phyloP scores from a whole-genome alignment of 2,888 invertebrate genomes.

The Paralinhomoeus sp. region DNA sequence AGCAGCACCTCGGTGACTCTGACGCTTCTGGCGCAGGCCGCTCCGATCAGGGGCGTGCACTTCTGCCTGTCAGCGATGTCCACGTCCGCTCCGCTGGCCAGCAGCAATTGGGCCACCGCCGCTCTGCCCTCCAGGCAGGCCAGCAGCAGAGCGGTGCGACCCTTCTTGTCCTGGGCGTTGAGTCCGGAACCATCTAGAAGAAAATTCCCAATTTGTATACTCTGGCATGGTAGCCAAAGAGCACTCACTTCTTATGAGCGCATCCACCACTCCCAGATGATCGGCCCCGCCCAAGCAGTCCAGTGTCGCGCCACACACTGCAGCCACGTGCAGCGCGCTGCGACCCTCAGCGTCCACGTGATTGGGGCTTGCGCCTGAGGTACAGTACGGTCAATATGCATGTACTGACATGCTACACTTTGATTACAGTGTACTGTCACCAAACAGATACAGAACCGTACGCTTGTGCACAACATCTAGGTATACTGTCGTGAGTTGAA shows the following conservation, averaged over 20 bases:
- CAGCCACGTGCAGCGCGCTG: constrained; percentile 60
- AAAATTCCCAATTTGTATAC: no score
- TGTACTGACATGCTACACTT: no score
- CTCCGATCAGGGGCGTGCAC: constrained; percentile 40
- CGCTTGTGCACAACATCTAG: no score
- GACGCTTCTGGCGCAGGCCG: constrained; percentile 16
- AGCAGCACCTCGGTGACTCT: constrained; percentile 17
- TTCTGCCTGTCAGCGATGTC: constrained; percentile 63
- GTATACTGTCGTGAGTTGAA: no score
- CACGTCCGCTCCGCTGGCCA: constrained; percentile 65
- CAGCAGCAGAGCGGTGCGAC: constrained; percentile 61
- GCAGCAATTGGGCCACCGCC: constrained; percentile 64
- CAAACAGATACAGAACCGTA: no score
- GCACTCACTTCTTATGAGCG: constrained; percentile 42
- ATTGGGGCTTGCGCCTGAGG: constrained; percentile 5
- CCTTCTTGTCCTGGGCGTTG: constrained; percentile 56
- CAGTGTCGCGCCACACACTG: background rate
- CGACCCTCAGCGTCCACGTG: constrained; percentile 33
- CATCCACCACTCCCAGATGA: constrained; percentile 32
- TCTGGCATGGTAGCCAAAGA: no score
- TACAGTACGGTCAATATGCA: no score
- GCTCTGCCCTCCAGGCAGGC: constrained; percentile 77
- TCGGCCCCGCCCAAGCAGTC: background rate
- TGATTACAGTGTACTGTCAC: no score
- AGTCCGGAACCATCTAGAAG: constrained; percentile 45